Conservation (phyloP, 2,113 vertebrate species). For the Amblyornis subalaris region DNA sequence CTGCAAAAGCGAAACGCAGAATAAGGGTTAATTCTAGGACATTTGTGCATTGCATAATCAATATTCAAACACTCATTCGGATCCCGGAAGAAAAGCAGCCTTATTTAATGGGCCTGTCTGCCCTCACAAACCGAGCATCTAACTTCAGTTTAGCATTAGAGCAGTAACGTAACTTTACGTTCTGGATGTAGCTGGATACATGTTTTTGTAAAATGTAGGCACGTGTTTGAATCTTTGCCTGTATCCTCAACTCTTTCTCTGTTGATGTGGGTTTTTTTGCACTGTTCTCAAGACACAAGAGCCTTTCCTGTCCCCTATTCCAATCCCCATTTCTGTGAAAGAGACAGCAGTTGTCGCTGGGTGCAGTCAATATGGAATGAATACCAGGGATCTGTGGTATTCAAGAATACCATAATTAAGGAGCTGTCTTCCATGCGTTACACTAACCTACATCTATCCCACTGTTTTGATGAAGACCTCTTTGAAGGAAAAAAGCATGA, state of each 20-base stretch:
- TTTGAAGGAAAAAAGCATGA: not conserved
- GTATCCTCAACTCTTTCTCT: not conserved
- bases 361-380: not conserved
- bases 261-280: not conserved
- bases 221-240: not conserved
- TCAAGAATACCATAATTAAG: not conserved
- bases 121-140: not conserved
- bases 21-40: not conserved
- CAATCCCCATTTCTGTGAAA: not conserved
- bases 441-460: not conserved
- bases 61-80: not conserved
- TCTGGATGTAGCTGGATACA: not conserved
- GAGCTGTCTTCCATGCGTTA: not conserved
- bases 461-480: not conserved
- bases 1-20: not conserved
- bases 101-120: not conserved
- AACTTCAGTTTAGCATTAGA: not conserved
- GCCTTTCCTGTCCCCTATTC: not conserved
- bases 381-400: not conserved
- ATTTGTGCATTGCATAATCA: not conserved
- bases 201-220: not conserved
- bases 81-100: not conserved
- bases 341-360: not conserved
- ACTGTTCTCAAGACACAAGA: not conserved
- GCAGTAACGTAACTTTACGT: not conserved